Base-by-base conservation (phyloP, 2,113 vertebrate species). In the Electrona antarctica region DNA sequence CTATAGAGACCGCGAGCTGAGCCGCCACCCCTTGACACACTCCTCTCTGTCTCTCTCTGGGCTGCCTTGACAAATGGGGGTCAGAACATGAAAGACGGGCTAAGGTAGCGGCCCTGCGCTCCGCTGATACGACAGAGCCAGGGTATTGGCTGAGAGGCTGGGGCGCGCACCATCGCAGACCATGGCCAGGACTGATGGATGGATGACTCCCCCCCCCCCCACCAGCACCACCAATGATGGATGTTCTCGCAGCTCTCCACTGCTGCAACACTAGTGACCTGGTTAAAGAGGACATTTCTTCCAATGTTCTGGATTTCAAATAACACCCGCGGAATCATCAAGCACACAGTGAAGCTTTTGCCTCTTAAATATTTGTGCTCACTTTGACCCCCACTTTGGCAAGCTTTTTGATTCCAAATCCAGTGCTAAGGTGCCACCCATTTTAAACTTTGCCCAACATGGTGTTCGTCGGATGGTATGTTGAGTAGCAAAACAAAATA, bases 201-300 rank as follows among this genome's bases (percentile, higher is more conserved):
- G 83, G 81, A 90, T 46, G 81, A 85, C 76, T 76, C 80, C 71
- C 50, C 50, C 33, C 33, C 33, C 33, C 33, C 33, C 33, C 33
- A n/a, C 33, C 33, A 41, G 21, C 21, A 21, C 21, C 33, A 41
- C 33, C 49, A 11, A 82, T 88, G 91, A 92, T 89, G 82, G 87
- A 91, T 91, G 86, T 47, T 79, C 78, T 79, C 33, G 76, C 79
- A 82, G 76, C 79, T 85, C 68, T 64, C 63, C 60, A 77, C 73
- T 33, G 46, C 77, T 73, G 72, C 71, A n/a, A 83, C 84, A 73
- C 81, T 60, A 62, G 60, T 85, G 83, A 85, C 87, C 89, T 79
- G 85, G 64, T 90, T 90, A 81, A 86, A 73, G 79, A 87, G 77
- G 76, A 83, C 62, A 58, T 70, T 69, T 72, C 79, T 84, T 59